Base-by-base conservation (phyloP, 2,888 invertebrate genomes). In the Philopedon plagiatum region DNA sequence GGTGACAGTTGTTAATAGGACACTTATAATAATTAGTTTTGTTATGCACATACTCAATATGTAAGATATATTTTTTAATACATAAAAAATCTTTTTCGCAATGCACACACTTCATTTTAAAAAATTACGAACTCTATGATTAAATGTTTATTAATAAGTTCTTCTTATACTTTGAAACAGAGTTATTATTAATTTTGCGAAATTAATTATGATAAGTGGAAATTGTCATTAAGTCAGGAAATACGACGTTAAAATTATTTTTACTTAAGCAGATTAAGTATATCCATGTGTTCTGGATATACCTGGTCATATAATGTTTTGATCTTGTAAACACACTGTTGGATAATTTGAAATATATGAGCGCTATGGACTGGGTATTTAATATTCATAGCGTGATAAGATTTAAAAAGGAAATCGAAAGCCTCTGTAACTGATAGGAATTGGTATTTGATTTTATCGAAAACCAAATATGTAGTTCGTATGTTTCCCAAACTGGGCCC, bases 391-490 rank as follows among this genome's bases (percentile, higher is more conserved):
- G 23, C 67, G 5, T 60, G 37, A 21, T 7, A 67, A 0, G 23
- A 32, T 39, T 67, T 67, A 34, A 60, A 60, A 8, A 21, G 23
- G 1, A 60, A 2, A 32, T 67, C 67, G 37, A 67, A 34, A 5
- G 67, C 67, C 34, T 39, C 32, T 11, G 18, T 37, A n/a, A 39
- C 19, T 19, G 3, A 18, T 3, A n/a, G 4, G 13, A 58, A 67
- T 2, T 60, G 29, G 15, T 60, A 67, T 13, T 60, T 58, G n/a
- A 67, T 3, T 44, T 67, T 21, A 37, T 67, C 67, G 29, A 67
- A 13, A 18, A 67, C 60, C 3, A 67, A 19, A 34, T 67, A 67
- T 5, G 46, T 2, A 1, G 37, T 68, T 9, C 26, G 15, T 1
- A 68, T 61, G 4, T 18, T 51, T 2, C 3, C 13, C 5, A 66